Conservation (phyloP, 2,888 invertebrate genomes). For the Diaperis boleti region DNA sequence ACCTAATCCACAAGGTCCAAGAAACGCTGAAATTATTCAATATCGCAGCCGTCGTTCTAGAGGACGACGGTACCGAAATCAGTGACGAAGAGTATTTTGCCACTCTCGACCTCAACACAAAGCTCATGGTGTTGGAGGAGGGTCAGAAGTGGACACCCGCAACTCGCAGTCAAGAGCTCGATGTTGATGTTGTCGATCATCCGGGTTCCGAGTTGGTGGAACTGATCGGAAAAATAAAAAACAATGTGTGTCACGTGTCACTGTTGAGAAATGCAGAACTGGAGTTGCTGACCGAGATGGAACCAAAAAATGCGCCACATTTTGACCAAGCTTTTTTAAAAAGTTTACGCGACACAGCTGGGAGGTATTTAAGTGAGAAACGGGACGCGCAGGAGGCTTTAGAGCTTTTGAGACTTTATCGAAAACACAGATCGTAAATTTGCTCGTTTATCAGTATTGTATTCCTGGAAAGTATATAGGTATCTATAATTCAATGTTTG, state of each 20-base stretch:
- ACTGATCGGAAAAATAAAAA: constrained; percentile 80
- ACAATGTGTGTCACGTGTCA: constrained; percentile 87
- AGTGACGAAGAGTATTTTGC: constrained; percentile 96
- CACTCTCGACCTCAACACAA: constrained; percentile 89
- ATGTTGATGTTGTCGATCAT: constrained; percentile 58
- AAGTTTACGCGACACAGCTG: constrained; percentile 86
- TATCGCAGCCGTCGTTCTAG: constrained; percentile 85
- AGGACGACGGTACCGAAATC: constrained; percentile 94
- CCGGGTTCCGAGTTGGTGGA: constrained; percentile 74
- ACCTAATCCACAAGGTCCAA: constrained; percentile 80
- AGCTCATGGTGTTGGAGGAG: constrained; percentile 82
- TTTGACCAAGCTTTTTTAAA: constrained; percentile 82
- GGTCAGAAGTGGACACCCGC: constrained; percentile 80
- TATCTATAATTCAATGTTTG: too few relatives aligned
- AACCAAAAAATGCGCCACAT: constrained; percentile 83
- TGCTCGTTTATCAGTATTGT: too few relatives aligned
- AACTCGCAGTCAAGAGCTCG: constrained; percentile 73
- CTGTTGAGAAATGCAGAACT: constrained; percentile 86
- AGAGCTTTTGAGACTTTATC: constrained; percentile 84
- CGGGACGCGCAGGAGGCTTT: constrained; percentile 89
- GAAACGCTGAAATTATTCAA: constrained; percentile 77
- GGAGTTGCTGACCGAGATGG: constrained; percentile 89
- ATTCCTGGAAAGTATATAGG: too few relatives aligned
- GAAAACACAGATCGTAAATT: constrained; percentile 59
- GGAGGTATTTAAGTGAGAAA: constrained; percentile 78